phyloP scores from a whole-genome alignment of 1,140 invertebrate species.

The Leptinotarsa undecemlineata region DNA sequence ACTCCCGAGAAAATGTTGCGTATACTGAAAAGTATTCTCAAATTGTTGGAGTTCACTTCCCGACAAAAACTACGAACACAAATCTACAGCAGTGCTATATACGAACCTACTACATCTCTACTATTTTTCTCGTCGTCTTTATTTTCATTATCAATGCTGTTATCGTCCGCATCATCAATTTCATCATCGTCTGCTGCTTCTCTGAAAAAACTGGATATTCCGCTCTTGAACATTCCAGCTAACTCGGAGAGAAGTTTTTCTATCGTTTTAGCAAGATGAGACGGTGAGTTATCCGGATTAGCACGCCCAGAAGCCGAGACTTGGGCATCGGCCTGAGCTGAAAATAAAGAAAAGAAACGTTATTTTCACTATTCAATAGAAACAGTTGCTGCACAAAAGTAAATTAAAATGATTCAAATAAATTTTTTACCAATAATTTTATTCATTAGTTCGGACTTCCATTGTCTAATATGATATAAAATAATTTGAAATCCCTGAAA shows the following conservation, averaged over 20 bases:
- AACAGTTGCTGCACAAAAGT: no score
- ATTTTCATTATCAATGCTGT: conserved; percentile 8
- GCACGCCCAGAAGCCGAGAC: background rate
- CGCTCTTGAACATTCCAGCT: conserved; percentile 17
- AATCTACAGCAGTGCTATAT: conserved; percentile 1
- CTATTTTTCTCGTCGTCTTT: conserved; percentile 11
- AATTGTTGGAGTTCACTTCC: background rate
- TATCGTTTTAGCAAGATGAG: conserved; percentile 20
- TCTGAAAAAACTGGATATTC: conserved; percentile 7
- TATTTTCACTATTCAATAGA: background rate
- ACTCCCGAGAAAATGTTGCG: background rate
- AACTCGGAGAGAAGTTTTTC: conserved; percentile 24
- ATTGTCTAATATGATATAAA: no score
- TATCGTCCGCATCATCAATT: background rate
- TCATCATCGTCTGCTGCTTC: conserved; percentile 16
- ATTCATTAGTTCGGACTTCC: no score
- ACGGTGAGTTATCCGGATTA: background rate
- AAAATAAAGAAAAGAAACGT: conserved; percentile 13
- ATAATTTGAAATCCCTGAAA: no score
- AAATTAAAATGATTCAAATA: no score
- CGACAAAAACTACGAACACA: conserved; percentile 14
- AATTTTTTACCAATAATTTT: no score
- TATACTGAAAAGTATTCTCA: background rate
- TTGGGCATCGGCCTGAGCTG: conserved; percentile 22
- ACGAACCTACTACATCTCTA: conserved; percentile 22